A percentile compares a stretch with the other conserved stretches of the same genome.
Conservation (phyloP, 2,113 vertebrate species). For the Typhlomys cinereus region DNA sequence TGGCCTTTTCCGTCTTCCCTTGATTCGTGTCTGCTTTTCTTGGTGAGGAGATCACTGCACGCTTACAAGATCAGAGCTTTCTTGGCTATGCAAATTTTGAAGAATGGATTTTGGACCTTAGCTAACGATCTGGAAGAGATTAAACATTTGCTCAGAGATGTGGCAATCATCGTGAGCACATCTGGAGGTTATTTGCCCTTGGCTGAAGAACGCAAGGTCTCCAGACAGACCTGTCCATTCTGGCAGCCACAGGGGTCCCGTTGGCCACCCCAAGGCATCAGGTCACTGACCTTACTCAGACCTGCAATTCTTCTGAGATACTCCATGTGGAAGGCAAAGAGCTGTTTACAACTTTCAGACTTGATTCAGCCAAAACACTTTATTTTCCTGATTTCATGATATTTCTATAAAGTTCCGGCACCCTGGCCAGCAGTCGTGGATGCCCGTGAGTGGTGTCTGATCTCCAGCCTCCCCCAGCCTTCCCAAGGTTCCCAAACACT, state of each 20-base stretch:
- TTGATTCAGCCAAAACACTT: constrained; percentile 10
- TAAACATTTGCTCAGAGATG: constrained; percentile 47
- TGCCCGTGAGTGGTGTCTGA: not conserved
- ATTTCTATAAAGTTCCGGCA: not conserved
- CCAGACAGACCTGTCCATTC: not conserved
- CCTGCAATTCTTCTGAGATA: not conserved
- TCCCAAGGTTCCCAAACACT: not conserved
- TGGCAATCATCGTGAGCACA: not conserved
- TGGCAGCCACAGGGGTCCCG: not conserved
- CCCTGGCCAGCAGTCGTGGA: not conserved
- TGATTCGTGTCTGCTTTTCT: not conserved
- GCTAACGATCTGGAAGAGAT: constrained; percentile 45
- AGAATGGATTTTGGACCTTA: constrained; percentile 64
- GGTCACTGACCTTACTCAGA: not conserved
- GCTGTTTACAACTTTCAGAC: not conserved
- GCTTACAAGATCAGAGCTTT: not conserved
- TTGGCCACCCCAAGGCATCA: not conserved
- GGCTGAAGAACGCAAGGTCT: not conserved
- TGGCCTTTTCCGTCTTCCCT: not conserved
- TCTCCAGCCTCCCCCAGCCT: not conserved
- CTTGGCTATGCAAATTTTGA: constrained; percentile 1
- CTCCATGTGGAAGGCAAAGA: not conserved
- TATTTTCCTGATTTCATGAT: not conserved
- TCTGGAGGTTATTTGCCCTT: not conserved
- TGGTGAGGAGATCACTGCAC: not conserved